Evolutionary conservation across 1,140 invertebrate species (phyloP), one percentile per base, ranked within the genome.

Genomic region (Bursaphelenchus mucronatus): DNA sequence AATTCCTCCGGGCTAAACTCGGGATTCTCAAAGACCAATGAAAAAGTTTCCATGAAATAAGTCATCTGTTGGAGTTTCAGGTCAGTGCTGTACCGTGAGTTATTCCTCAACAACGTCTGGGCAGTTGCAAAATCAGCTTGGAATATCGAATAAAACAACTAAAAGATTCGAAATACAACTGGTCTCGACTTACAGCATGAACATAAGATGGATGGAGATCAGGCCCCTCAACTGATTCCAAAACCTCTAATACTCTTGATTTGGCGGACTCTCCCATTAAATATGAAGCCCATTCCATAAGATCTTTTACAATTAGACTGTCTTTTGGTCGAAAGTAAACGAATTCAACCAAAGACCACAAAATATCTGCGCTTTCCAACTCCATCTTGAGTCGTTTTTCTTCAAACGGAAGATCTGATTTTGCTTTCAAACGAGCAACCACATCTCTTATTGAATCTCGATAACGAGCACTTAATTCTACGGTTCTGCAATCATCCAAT

Each of bases 301-400:
- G 51, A 40, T 63, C 51, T 8, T 61, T 17, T 10, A 61, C 56
- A 10, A 63, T 30, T 4, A 52, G 52, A 40, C 30, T 61, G n/a
- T 63, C 61, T 63, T 9, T 61, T 10, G 61, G 43, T 17, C 44
- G 0, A 15, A 63, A 21, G 40, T 61, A 63, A 44, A 63, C 61
- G 13, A 19, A 50, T 43, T 63, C 61, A 43, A 45, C 17, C 54
- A 63, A 19, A 6, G 61, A 63, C 61, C 61, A 63, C 52, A 63
- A 62, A 62, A 63, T 19, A n/a, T 63, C 61, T 13, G 61, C 52
- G 8, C 30, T 62, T 10, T 19, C 8, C 10, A 63, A 19, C 17
- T 63, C 61, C 13, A n/a, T 49, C 30, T 5, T 30, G 2, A 30
- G 30, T 3, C 30, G 30, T 30, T 30, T 30, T 30, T 30, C 30